Base-by-base conservation (phyloP, 2,113 vertebrate species). In the Talpa occidentalis region DNA sequence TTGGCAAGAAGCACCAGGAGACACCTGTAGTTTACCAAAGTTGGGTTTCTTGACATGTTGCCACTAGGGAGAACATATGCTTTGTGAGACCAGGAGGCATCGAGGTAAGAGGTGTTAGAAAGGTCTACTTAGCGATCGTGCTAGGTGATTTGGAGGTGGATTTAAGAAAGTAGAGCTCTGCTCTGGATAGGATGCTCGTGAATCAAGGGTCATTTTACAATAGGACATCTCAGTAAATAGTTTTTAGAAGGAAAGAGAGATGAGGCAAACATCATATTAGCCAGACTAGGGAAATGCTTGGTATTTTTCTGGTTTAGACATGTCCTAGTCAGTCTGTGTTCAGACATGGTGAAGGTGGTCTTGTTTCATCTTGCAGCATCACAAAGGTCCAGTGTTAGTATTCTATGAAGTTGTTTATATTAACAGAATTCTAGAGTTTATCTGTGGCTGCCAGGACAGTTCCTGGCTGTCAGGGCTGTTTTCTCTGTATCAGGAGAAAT, bases 401-500 rank as follows among this genome's bases (percentile, higher is more conserved):
- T 60, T 28, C 59, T 60, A 24, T 60, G 59, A 60, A 28, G 26
- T 60, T 28, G 7, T 60, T 22, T 60, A 60, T 60, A 28, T 60
- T 26, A 60, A 28, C 26, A 60, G 59, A 37, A 35, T 6, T 21
- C 5, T 21, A 22, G 3, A 22, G 21, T 10, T 62, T 52, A 42
- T n/a, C 30, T 66, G 60, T 49, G 60, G 80, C 3, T 6, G 6
- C 56, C 49, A 83, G 22, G 37, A 35, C 66, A 93, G 59, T 17
- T 47, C 47, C 54, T 72, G 47, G 66, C 8, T 89, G 14, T 79
- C 10, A 37, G 32, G 21, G n/a, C 10, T 44, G 40, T 44, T 86
- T 83, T 88, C 73, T 94, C 42, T 79, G 92, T 82, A 22, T 81
- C 60, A 59, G 44, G 62, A 91, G 49, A 86, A 89, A 93, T 9